Evolutionary conservation across 2,888 invertebrate species (phyloP).

Genomic region (Anarsia innoxiella): DNA sequence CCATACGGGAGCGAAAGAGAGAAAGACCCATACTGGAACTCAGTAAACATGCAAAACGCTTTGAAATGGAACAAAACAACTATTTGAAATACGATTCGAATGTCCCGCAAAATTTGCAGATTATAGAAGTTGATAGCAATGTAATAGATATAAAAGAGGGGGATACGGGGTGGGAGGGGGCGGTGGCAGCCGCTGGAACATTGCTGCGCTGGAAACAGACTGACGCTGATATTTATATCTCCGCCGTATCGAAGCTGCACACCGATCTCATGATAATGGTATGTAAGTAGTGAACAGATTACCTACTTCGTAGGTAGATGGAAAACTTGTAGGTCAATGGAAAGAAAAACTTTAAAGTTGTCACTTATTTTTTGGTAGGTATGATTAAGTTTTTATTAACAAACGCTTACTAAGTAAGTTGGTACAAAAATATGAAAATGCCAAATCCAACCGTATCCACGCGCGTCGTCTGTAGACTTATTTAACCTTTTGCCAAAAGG

Average conservation of each 20-base stretch:
- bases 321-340: too few species aligned
- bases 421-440: too few species aligned
- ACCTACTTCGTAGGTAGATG: too few species aligned
- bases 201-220: conserved; percentile 52
- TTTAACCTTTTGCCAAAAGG: too few species aligned
- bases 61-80: conserved; percentile 45
- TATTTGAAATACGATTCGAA: conserved; percentile 63
- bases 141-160: conserved; percentile 59
- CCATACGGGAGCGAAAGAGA: conserved; percentile 49
- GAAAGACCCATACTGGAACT: conserved; percentile 55
- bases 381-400: too few species aligned
- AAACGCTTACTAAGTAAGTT: too few species aligned
- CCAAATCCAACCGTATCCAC: too few species aligned
- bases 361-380: too few species aligned
- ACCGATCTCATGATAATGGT: conserved; percentile 65
- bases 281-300: too few species aligned
- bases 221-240: conserved; percentile 48
- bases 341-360: too few species aligned
- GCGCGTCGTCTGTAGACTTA: too few species aligned
- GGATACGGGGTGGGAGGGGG: conserved; percentile 44
- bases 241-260: conserved; percentile 48
- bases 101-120: conserved; percentile 62
- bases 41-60: conserved; percentile 41
- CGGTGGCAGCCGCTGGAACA: conserved; percentile 52
- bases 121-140: conserved; percentile 58